Base-by-base conservation (phyloP, 2,113 vertebrate species). In the Gnathonemus longibarbis region DNA sequence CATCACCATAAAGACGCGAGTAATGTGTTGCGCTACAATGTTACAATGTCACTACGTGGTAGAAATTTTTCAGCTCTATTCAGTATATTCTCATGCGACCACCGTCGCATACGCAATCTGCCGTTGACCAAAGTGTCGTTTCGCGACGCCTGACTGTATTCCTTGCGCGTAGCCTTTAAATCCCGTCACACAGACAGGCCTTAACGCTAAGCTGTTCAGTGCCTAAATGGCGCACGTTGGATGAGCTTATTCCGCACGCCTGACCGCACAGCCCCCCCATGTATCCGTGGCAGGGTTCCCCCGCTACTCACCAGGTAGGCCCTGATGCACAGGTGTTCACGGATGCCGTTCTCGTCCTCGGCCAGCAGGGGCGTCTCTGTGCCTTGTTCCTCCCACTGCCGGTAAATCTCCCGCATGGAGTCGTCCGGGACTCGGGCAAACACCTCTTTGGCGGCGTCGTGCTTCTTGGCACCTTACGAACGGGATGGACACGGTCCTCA, bases 371-470 rank as follows among this genome's bases (percentile, higher is more conserved):
- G 94, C n/a, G 93, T 93, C 66, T 96, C 96, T 96, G 97, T 96
- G 90, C 96, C 96, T 56, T 96, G 95, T 19, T 96, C 97, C 21
- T 97, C 96, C 97, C 98, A 99, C 35, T 98, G 98, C 90, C 95
- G 96, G 93, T 97, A 98, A 56, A 99, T 98, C 92, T 98, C 97
- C 89, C 95, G 96, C 95, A 98, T 97, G 0, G 98, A 99, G 91
- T 99, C 98, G 56, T 97, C 97, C 0, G 98, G 98, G 39, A 99
- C 98, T 94, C 98, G 99, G 89, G 96, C 96, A 91, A 99, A 99
- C 35, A 99, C 98, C 21, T 96, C 97, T 92, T 99, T 99, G 83
- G 98, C 98, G 89, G 98, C 98, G 27, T 99, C 97, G 0, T 99
- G 97, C 92, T 99, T 99, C 94, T 98, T 98, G 89, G 97, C 96